These are phyloP conservation scores for Thysanoteuthis rhombus DNA, from an alignment of 2,888 invertebrate genomes.

Conservation along the genomic window DNA sequence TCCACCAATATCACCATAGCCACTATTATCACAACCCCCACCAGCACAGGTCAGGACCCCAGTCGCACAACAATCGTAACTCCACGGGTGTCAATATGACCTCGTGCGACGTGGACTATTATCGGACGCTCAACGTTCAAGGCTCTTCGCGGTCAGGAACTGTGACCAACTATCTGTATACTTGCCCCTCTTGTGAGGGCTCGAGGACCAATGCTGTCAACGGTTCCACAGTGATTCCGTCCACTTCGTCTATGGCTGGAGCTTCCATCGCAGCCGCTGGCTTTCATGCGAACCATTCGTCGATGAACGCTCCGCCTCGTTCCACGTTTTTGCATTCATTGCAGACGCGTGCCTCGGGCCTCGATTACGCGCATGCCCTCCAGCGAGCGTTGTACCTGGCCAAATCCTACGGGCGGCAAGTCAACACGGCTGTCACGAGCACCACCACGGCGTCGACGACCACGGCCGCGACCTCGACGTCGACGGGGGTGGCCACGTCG, in stretches of 20 bases:
- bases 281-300: background rate
- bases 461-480: background rate
- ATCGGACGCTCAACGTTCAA: background rate
- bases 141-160: background rate
- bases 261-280: background rate
- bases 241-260: constrained; percentile 39
- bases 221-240: constrained; percentile 31
- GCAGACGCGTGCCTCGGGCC: background rate
- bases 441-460: constrained; percentile 17
- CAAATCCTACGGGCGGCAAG: constrained; percentile 25
- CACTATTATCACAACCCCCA: background rate
- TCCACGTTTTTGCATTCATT: constrained; percentile 17
- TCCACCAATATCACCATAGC: constrained; percentile 1
- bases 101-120: background rate
- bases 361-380: background rate
- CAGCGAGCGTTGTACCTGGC: constrained; percentile 26
- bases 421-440: background rate
- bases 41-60: background rate
- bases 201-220: constrained; percentile 39
- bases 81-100: background rate
- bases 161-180: constrained; percentile 24
- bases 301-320: background rate
- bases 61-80: background rate
- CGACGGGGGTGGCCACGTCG: background rate
- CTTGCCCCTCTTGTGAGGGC: constrained; percentile 52